Conservation (phyloP, 1,140 invertebrate species). For the Trachymyrmex cornetzi region DNA sequence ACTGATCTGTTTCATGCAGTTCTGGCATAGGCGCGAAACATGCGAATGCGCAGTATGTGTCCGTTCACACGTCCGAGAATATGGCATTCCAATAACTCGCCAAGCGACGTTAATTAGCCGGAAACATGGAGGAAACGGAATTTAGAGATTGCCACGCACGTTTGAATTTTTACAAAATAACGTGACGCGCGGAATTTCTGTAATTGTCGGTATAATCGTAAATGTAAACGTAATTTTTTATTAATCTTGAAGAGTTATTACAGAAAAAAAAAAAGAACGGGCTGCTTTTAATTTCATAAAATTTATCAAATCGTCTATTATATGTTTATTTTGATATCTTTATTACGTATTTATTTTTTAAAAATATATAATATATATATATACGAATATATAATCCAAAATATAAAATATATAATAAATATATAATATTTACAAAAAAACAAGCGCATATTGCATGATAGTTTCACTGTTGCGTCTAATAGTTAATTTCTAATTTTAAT, state of each 20-base stretch:
- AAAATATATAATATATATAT: constrained; percentile 7
- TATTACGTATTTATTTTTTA: background rate
- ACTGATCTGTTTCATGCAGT: constrained; percentile 51
- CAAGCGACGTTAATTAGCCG: constrained; percentile 71
- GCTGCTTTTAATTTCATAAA: constrained; percentile 1
- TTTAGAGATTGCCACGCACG: constrained; percentile 51
- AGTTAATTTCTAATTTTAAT: background rate
- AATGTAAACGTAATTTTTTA: background rate
- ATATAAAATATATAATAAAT: background rate
- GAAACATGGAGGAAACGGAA: constrained; percentile 66
- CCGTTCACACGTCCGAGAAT: constrained; percentile 58
- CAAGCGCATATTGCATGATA: background rate
- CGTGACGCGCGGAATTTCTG: constrained; percentile 19
- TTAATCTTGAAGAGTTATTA: background rate
- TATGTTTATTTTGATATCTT: background rate
- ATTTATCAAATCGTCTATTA: background rate
- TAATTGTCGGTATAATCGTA: background rate
- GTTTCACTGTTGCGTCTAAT: background rate
- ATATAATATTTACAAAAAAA: background rate
- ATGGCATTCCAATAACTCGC: constrained; percentile 74
- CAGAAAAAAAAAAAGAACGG: too few relatives aligned
- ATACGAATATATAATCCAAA: too few relatives aligned
- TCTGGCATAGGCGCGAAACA: constrained; percentile 30
- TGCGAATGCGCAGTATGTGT: constrained; percentile 64
- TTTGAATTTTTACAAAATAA: constrained; percentile 36